phyloP scores from a whole-genome alignment of 2,113 vertebrate species.

The Ciconia stormi region DNA sequence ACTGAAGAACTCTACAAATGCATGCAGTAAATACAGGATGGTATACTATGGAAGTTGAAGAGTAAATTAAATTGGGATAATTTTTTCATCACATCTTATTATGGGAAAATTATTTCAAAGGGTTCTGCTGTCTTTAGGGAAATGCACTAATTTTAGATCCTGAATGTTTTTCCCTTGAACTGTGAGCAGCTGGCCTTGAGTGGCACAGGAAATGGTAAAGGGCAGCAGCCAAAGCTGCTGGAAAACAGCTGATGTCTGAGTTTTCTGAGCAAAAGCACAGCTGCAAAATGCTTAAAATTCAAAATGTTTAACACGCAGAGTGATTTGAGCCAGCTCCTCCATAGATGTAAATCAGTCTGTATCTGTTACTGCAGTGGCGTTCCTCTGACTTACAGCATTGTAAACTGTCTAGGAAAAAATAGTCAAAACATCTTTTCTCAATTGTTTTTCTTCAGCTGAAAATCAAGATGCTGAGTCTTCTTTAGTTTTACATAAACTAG shows the following conservation, averaged over 20 bases:
- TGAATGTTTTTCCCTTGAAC: slow-evolving; percentile 4
- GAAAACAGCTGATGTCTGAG: slow-evolving; percentile 19
- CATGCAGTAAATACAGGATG: not conserved
- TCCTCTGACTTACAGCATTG: not conserved
- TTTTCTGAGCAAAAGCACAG: slow-evolving; percentile 13
- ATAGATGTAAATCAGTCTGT: not conserved
- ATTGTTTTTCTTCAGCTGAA: not conserved
- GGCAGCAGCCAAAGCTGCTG: not conserved
- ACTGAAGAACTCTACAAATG: not conserved
- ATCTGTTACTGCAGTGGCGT: not conserved
- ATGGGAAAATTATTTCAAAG: slow-evolving; percentile 19
- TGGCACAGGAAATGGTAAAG: slow-evolving; percentile 30
- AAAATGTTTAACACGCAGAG: not conserved
- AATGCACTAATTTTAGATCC: slow-evolving; percentile 21
- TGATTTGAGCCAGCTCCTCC: not conserved
- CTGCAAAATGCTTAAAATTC: slow-evolving; percentile 3
- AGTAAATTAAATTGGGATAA: not conserved
- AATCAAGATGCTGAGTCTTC: not conserved
- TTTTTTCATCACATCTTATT: not conserved
- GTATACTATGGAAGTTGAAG: not conserved
- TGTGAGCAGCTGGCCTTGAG: slow-evolving; percentile 1
- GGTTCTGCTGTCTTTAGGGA: not conserved
- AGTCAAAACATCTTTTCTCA: not conserved
- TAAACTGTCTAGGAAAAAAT: not conserved
- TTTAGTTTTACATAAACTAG: not conserved